Evolutionary conservation across 1,140 invertebrate species (phyloP), one percentile per base, ranked within the genome.

Genomic region (Gonatopus flavifemur): DNA sequence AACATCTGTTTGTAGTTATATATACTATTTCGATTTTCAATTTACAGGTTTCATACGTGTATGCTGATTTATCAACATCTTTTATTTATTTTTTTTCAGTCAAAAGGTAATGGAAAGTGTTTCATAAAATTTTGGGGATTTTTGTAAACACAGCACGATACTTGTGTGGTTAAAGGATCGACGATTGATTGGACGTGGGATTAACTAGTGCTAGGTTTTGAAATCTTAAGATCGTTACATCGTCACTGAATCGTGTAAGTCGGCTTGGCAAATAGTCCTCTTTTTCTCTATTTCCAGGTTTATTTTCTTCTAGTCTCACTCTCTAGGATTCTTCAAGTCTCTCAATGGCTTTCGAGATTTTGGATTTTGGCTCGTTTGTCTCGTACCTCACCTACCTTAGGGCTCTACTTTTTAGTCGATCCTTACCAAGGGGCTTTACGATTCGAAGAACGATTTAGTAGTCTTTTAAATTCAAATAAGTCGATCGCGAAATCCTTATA

Each of bases 131-230:
- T 59, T 43, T 53, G 28, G 39, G 52, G 53, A 36, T 45, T 55
- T 41, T 24, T 30, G 40, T 40, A 51, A 55, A 55, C n/a, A n/a
- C 40, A 50, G 48, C 48, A 49, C 22, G 46, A 48, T 52, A 52
- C 40, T 42, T 37, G n/a, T n/a, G n/a, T n/a, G n/a, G n/a, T n/a
- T n/a, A n/a, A n/a, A n/a, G 37, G 50, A 57, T 58, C 67, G 65
- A 66, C 49, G 62, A 59, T 60, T 57, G 64, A 61, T 56, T 45
- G 55, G 40, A 55, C 33, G 45, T 18, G 59, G 56, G 58, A 67
- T 61, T 59, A 66, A 47, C 37, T 42, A 41, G n/a, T 40, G 45
- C 47, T 61, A 30, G n/a, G 40, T 28, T 28, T 15, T 33, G 31
- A 37, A 52, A 56, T 42, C 48, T 39, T 56, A 42, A 55, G 52